Conservation (phyloP, 2,113 vertebrate genomes). For the Lates calcarifer region DNA sequence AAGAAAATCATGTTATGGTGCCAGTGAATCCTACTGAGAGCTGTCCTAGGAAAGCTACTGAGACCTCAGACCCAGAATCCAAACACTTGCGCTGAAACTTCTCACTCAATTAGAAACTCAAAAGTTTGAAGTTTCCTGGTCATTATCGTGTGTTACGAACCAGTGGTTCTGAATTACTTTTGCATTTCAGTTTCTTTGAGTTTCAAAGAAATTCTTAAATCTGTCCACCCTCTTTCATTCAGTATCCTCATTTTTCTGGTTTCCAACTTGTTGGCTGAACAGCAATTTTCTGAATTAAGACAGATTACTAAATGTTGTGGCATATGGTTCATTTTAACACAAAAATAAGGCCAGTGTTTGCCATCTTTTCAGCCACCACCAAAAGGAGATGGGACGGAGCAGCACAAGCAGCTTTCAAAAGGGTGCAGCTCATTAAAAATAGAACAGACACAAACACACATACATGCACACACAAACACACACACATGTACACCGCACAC, state of each 20-base stretch:
- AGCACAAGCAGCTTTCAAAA: slow-evolving; percentile 55
- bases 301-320: not conserved
- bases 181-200: slow-evolving; percentile 8
- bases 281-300: slow-evolving; percentile 22
- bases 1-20: slow-evolving; percentile 53
- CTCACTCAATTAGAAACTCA: slow-evolving; percentile 5
- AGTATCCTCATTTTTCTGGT: not conserved
- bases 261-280: not conserved
- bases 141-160: slow-evolving; percentile 17
- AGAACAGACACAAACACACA: slow-evolving; percentile 55
- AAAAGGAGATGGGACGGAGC: slow-evolving; percentile 39
- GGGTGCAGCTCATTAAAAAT: slow-evolving; percentile 73
- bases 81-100: slow-evolving; percentile 10
- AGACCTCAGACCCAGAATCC: slow-evolving; percentile 52
- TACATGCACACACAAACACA: not conserved
- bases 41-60: slow-evolving; percentile 49
- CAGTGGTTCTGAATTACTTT: slow-evolving; percentile 32
- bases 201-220: not conserved
- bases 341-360: slow-evolving; percentile 40
- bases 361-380: slow-evolving; percentile 37
- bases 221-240: slow-evolving; percentile 1
- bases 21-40: slow-evolving; percentile 62
- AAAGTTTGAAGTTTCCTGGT: not conserved
- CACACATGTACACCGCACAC: not conserved
- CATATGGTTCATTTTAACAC: not conserved